Percentiles rank a stretch among this genome's conserved stretches.
Conservation (phyloP, 2,888 invertebrate species). For the Ephialtes manifestator region DNA sequence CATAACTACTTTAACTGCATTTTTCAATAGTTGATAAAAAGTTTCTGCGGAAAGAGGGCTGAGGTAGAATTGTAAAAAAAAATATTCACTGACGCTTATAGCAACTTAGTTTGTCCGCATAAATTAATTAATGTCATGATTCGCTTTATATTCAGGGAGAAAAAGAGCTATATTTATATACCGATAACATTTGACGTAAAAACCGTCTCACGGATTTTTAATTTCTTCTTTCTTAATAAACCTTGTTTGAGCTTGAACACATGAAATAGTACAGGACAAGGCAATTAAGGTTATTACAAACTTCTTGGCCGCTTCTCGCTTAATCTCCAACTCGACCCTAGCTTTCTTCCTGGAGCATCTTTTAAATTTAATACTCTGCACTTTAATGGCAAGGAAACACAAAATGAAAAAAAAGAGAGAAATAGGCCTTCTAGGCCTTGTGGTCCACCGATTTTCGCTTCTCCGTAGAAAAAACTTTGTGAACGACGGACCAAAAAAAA, state of each 20-base stretch:
- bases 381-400: neutral
- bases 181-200: neutral
- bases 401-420: neutral
- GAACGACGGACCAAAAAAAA: neutral
- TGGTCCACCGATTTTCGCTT: neutral
- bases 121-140: too few species aligned
- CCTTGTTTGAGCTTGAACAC: neutral
- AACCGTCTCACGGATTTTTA: neutral
- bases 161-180: neutral
- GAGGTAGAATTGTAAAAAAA: too few species aligned
- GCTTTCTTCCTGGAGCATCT: neutral
- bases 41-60: too few species aligned
- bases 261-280: too few species aligned
- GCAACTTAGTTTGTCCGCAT: too few species aligned
- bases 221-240: neutral
- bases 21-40: too few species aligned
- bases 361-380: neutral
- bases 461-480: neutral
- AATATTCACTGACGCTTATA: too few species aligned
- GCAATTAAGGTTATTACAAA: neutral
- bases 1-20: too few species aligned
- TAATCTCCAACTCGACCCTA: neutral
- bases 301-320: neutral
- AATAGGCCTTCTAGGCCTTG: neutral
- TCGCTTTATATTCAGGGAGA: too few species aligned